These are phyloP conservation scores for Orbicella faveolata DNA, from an alignment of 64 coral and sea anemone species.

Conservation along the genomic window DNA sequence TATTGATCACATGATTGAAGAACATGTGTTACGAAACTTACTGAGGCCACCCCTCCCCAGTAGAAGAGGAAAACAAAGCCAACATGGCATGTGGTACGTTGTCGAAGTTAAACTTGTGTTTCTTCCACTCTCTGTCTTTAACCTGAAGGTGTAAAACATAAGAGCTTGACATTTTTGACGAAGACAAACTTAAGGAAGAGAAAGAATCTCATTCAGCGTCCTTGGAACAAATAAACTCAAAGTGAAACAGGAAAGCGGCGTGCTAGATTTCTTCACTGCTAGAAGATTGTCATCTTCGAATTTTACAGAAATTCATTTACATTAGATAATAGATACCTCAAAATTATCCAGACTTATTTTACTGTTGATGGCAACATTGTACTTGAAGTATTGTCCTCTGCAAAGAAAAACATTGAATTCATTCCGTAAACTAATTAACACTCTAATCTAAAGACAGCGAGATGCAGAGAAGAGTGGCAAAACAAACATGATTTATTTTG, in stretches of 20 bases:
- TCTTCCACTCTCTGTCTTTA: conserved; percentile 55
- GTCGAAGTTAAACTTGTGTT: conserved; percentile 86
- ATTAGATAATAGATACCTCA: conserved; percentile 47
- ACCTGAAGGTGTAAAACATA: conserved; percentile 37
- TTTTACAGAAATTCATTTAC: no score
- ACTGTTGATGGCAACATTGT: conserved; percentile 40
- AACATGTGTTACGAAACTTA: conserved; percentile 42
- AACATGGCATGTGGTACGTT: conserved; percentile 77
- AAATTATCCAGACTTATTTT: conserved; percentile 65
- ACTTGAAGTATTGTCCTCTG: conserved; percentile 89
- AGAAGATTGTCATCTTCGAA: no score
- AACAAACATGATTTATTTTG: no score
- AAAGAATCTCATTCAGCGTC: no score
- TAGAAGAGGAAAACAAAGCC: conserved; percentile 91
- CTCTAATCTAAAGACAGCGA: no score
- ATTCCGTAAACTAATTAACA: not conserved
- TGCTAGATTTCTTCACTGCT: no score
- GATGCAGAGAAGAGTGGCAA: no score
- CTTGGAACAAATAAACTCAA: no score
- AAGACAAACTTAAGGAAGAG: no score
- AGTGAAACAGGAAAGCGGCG: no score
- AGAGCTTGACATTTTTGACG: no score
- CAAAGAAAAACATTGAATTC: not conserved
- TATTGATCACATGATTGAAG: no score
- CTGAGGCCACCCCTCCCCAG: conserved; percentile 99